Percentiles rank a stretch among this genome's conserved stretches.
phyloP scores from a whole-genome alignment of 2,797 vertebrate species.

The Sphenodon punctatus region DNA sequence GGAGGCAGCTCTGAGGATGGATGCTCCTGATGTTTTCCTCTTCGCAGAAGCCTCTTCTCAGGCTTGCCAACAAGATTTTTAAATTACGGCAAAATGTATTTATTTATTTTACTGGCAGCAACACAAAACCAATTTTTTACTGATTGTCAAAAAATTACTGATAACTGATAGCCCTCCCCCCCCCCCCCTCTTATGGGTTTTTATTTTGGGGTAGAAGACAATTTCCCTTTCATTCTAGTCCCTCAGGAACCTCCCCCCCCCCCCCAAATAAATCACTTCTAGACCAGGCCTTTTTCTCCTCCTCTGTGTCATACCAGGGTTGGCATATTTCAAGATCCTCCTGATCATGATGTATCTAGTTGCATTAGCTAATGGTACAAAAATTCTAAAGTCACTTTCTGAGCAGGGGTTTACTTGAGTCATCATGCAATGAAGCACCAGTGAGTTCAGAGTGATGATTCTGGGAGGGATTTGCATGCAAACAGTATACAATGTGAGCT shows the following conservation, averaged over 20 bases:
- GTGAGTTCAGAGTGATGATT: not conserved
- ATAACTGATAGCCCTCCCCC: too few relatives aligned
- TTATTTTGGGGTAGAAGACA: too few relatives aligned
- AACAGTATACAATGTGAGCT: not conserved
- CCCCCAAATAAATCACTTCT: not conserved
- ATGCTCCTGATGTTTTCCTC: not conserved
- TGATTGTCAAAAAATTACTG: too few relatives aligned
- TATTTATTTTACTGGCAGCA: too few relatives aligned
- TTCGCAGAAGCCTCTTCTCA: not conserved
- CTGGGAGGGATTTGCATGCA: accelerated
- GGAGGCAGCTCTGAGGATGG: not conserved
- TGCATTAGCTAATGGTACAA: not conserved
- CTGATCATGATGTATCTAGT: accelerated
- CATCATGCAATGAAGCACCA: not conserved
- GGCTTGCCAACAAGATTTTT: accelerated
- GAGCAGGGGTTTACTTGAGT: too few relatives aligned
- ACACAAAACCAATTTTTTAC: too few relatives aligned
- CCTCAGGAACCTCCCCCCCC: too few relatives aligned
- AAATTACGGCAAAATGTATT: too few relatives aligned
- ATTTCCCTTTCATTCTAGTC: too few relatives aligned
- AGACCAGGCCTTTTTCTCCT: not conserved
- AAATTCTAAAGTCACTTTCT: not conserved
- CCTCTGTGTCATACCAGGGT: accelerated
- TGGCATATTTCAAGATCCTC: not conserved
- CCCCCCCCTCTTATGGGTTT: too few relatives aligned